Base-by-base conservation (phyloP, 2,113 vertebrate species). In the Bujurquina vittata region DNA sequence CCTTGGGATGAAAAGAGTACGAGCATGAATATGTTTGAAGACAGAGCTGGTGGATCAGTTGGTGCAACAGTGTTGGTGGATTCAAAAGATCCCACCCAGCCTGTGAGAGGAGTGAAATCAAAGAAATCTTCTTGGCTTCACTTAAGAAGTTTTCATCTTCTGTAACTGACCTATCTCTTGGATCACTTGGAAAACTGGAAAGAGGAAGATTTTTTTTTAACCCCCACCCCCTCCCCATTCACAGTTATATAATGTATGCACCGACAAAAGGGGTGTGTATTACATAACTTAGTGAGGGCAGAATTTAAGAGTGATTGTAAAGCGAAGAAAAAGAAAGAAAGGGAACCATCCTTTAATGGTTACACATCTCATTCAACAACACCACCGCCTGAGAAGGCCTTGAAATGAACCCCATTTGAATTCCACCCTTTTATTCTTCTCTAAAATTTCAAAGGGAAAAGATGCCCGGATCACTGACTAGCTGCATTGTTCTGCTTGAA, bases 61-160 rank as follows among this genome's bases (percentile, higher is more conserved):
- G 67, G 26, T 20, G 18, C 59, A 54, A 37, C 35, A 75, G 33
- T 58, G 73, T 46, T 81, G 57, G 73, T 78, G 67, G 84, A 89
- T 69, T 77, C 49, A 83, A 61, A 80, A 72, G 33, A 79, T 84
- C 67, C 49, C 55, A 57, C 55, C 62, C 23, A 3, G 46, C 82
- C 80, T 88, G 49, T 74, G 58, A 81, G 75, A 80, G 74, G 77
- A 85, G 63, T 81, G 80, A 84, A 93, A 92, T 91, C 84, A 92
- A 90, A 87, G 79, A 72, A 74, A 60, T 86, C 69, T 86, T 88
- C 62, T 84, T 90, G 86, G 81, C 79, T 76, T 62, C 35, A 46
- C 78, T 81, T 85, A 52, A 72, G 46, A 84, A 63, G 83, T 49
- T 58, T 79, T 77, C 22, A 59, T 80, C 37, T 33, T 63, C 55